phyloP scores from a whole-genome alignment of 2,797 vertebrate genomes.

The Enteromius unitaeniatus region DNA sequence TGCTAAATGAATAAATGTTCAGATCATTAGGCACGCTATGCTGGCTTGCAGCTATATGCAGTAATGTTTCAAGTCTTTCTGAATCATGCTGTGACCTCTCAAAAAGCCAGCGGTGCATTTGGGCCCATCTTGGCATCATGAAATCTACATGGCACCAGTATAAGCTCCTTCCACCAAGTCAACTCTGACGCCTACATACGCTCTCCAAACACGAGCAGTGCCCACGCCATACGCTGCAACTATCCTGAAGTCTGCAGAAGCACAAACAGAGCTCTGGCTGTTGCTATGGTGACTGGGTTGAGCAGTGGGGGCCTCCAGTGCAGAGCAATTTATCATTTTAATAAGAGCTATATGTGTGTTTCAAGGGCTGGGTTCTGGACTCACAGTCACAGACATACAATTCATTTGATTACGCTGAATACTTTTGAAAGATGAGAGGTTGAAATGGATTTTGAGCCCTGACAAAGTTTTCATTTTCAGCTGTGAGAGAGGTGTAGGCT shows the following conservation, averaged over 20 bases:
- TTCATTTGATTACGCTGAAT: constrained; percentile 23
- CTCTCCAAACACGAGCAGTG: constrained; percentile 15
- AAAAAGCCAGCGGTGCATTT: not conserved
- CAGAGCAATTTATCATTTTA: constrained; percentile 70
- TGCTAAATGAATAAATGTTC: not conserved
- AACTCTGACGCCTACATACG: constrained; percentile 28
- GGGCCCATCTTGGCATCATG: not conserved
- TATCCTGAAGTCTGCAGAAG: constrained; percentile 31
- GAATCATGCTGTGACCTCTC: not conserved
- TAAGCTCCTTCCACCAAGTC: not conserved
- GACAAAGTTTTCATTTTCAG: constrained; percentile 14
- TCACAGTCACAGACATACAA: constrained; percentile 42
- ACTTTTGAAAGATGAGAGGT: constrained; percentile 7
- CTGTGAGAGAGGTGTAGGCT: not conserved
- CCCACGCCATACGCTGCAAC: constrained; percentile 39
- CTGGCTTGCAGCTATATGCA: not conserved
- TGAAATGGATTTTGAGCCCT: constrained; percentile 15
- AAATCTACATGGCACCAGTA: constrained; percentile 25
- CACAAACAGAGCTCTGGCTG: constrained; percentile 61
- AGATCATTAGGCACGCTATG: not conserved
- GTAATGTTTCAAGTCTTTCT: not conserved
- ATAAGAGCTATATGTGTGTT: constrained; percentile 57
- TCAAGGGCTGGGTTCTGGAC: constrained; percentile 34
- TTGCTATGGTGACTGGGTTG: constrained; percentile 72
- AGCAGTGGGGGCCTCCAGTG: constrained; percentile 52